phyloP scores from a whole-genome alignment of 1,140 invertebrate species.

The Rhizoglyphus robini region DNA sequence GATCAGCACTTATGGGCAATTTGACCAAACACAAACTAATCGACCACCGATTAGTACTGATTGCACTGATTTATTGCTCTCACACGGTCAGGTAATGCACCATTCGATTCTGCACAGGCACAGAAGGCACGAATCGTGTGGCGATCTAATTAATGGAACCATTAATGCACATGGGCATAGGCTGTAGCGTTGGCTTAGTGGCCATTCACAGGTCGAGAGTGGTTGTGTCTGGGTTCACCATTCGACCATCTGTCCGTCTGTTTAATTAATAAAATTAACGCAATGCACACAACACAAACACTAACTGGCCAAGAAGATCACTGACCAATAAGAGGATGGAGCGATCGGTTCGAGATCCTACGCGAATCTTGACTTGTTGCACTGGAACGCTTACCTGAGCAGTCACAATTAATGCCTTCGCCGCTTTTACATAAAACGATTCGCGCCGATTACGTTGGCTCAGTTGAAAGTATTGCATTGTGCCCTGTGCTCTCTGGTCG shows the following conservation, averaged over 20 bases:
- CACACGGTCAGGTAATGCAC: background rate
- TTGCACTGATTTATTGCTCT: background rate
- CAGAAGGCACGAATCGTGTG: background rate
- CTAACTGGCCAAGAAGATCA: background rate
- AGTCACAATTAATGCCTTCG: background rate
- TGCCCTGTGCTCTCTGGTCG: background rate
- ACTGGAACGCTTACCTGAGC: background rate
- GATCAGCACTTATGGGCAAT: background rate
- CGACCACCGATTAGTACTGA: too few relatives aligned
- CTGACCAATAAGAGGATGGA: background rate
- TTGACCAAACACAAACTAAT: too few relatives aligned
- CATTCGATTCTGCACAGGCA: background rate
- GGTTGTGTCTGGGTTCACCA: too few relatives aligned
- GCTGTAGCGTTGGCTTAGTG: too few relatives aligned
- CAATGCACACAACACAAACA: background rate
- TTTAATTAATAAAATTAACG: constrained; percentile 14
- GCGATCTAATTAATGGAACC: constrained; percentile 10
- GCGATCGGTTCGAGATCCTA: background rate
- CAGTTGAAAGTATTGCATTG: background rate
- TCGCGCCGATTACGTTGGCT: background rate
- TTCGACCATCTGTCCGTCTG: background rate
- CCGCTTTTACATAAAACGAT: constrained; percentile 10
- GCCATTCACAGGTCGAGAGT: background rate
- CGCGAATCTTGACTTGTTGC: constrained; percentile 15
- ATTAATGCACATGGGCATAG: background rate